Evolutionary conservation across 1,140 invertebrate genomes (phyloP).

Genomic region (Lysiphlebus fabarum): DNA sequence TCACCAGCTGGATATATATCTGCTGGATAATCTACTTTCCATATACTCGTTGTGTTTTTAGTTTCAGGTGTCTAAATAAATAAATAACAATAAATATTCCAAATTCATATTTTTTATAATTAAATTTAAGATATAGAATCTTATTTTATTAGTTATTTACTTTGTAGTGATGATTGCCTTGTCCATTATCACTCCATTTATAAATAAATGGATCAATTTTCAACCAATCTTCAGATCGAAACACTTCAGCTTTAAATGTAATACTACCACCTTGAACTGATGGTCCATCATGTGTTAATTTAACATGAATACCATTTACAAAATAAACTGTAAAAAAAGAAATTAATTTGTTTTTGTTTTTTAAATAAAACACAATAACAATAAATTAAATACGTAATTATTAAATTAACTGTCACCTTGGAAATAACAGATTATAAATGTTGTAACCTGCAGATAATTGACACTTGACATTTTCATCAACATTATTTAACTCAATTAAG

Average conservation of each 20-base stretch:
- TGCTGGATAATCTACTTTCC: conserved; percentile 61
- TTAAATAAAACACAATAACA: too few relatives aligned
- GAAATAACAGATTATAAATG: too few relatives aligned
- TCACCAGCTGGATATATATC: conserved; percentile 56
- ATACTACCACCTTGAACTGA: conserved; percentile 64
- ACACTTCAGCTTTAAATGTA: conserved; percentile 62
- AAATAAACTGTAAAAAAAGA: conserved; percentile 37
- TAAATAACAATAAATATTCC: conserved; percentile 7
- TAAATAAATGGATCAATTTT: conserved; percentile 50
- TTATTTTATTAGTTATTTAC: conserved; percentile 45
- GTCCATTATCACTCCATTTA: conserved; percentile 59
- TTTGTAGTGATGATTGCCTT: conserved; percentile 34
- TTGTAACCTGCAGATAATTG: too few relatives aligned
- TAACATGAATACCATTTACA: conserved; percentile 35
- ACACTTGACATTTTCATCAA: too few relatives aligned
- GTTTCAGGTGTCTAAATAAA: conserved; percentile 31
- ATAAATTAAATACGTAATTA: too few relatives aligned
- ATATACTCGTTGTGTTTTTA: conserved; percentile 50
- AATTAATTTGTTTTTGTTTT: neutral
- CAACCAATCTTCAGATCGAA: conserved; percentile 43
- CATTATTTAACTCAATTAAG: too few relatives aligned
- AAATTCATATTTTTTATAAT: neutral
- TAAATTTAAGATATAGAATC: too few relatives aligned
- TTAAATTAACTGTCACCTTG: too few relatives aligned
- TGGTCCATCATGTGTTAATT: conserved; percentile 59